These are phyloP conservation scores for Sarcophaga rosellei DNA, from an alignment of 2,888 invertebrate species.

Conservation along the genomic window DNA sequence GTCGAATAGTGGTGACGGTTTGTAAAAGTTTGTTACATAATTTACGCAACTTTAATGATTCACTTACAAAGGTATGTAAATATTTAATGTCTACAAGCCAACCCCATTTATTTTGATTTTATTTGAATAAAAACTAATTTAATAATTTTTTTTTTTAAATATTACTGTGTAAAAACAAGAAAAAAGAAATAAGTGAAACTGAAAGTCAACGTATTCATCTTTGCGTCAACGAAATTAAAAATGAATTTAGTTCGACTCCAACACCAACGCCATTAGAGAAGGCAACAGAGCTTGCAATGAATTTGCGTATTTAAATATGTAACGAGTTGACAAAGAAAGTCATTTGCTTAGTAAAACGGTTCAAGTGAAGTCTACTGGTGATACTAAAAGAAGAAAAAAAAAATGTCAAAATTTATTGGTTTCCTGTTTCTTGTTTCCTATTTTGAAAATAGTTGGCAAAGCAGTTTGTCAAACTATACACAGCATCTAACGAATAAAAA, in stretches of 20 bases:
- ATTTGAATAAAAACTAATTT: conserved; percentile 5
- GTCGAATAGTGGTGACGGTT: no score
- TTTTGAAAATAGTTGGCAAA: neutral
- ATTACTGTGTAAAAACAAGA: neutral
- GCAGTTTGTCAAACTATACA: neutral
- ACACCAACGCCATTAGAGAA: conserved; percentile 14
- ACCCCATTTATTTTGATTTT: neutral
- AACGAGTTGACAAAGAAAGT: neutral
- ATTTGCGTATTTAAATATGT: conserved; percentile 42
- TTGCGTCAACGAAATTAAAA: conserved; percentile 34
- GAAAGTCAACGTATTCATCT: conserved; percentile 22
- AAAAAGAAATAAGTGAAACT: conserved; percentile 37
- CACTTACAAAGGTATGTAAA: neutral
- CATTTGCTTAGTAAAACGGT: conserved; percentile 9
- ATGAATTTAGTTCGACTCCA: conserved; percentile 29
- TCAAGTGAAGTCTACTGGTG: conserved; percentile 17
- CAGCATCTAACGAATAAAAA: neutral
- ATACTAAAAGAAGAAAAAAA: neutral
- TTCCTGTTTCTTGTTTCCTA: neutral
- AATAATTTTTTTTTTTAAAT: neutral
- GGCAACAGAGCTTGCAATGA: conserved; percentile 63
- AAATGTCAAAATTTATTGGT: conserved; percentile 25
- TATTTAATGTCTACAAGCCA: neutral
- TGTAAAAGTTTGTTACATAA: neutral
- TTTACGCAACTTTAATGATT: neutral